Base-by-base conservation (phyloP, 2,113 vertebrate genomes). In the Onychostoma macrolepis region DNA sequence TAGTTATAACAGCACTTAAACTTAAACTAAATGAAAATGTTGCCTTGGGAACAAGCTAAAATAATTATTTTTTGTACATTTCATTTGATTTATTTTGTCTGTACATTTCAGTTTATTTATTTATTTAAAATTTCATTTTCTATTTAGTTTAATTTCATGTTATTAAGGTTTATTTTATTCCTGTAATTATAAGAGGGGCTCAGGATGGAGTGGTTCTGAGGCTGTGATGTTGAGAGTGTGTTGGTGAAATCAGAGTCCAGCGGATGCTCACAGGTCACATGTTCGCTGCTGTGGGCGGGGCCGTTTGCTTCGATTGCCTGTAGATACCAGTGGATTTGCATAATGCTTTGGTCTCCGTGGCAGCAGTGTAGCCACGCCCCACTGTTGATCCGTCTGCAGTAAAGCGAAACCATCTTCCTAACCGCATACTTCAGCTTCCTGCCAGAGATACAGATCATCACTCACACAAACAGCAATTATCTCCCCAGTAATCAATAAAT, bases 271-370 rank as follows among this genome's bases (percentile, higher is more conserved):
- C 1, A 43, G 56, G 78, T 63, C 56, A 63, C 28, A 69, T 3
- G 65, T 3, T 69, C 41, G 0, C 38, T 43, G n/a, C 48, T 43
- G 80, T 69, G 80, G 80, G 81, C 28, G 26, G 65, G 17, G 81
- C 26, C 56, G 4, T 63, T 6, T 1, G 4, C 24, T 43, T 7
- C 13, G 24, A 36, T 65, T 3, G 56, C 56, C 17, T 1, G 9
- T 69, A 8, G 28, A 71, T 30, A 53, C 43, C 11, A n/a, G 43
- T 6, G 0, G 43, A 71, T 83, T 71, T 83, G 65, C 81, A 83
- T 83, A 53, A 71, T 48, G 26, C 43, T 71, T 5, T 50, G 26
- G 81, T 83, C 28, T 33, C 81, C 65, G 21, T 83, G 65, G 43
- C 43, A 53, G 61, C 43, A 80, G 83, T n/a, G 21, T 63, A 58